These are phyloP conservation scores for Heliconius eleuchia DNA, from an alignment of 1,140 invertebrate genomes.

Conservation along the genomic window DNA sequence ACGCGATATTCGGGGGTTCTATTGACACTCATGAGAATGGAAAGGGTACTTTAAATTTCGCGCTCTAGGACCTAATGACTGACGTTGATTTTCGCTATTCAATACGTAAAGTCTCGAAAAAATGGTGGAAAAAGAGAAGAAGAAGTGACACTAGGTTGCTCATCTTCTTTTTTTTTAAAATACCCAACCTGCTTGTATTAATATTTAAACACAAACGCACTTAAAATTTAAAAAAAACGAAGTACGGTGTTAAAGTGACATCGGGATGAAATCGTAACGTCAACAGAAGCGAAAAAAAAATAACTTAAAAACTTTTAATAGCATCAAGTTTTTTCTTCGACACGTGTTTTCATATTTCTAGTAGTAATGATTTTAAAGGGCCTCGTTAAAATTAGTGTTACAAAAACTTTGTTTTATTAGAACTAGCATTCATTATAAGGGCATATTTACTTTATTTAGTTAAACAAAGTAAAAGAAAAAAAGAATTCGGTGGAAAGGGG, in stretches of 20 bases:
- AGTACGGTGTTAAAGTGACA: conserved; percentile 26
- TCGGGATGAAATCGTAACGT: conserved; percentile 34
- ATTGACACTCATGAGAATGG: no score
- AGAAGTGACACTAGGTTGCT: no score
- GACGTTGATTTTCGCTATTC: background rate
- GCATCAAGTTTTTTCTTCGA: conserved; percentile 31
- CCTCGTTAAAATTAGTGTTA: conserved; percentile 23
- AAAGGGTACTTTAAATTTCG: background rate
- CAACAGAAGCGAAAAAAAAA: conserved; percentile 33
- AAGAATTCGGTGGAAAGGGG: background rate
- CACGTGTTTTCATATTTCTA: conserved; percentile 36
- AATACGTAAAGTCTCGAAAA: background rate
- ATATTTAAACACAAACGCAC: background rate
- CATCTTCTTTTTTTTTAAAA: background rate
- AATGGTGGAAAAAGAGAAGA: no score
- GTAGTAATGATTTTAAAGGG: conserved; percentile 33
- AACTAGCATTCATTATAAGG: background rate
- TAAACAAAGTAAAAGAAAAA: no score
- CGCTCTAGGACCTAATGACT: background rate
- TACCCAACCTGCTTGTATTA: background rate
- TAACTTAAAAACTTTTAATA: conserved; percentile 28
- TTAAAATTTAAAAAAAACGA: background rate
- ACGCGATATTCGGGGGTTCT: no score
- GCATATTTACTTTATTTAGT: background rate
- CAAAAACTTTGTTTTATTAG: conserved; percentile 19